Conservation (phyloP, 2,113 vertebrate species). For the Leptodactylus fuscus region DNA sequence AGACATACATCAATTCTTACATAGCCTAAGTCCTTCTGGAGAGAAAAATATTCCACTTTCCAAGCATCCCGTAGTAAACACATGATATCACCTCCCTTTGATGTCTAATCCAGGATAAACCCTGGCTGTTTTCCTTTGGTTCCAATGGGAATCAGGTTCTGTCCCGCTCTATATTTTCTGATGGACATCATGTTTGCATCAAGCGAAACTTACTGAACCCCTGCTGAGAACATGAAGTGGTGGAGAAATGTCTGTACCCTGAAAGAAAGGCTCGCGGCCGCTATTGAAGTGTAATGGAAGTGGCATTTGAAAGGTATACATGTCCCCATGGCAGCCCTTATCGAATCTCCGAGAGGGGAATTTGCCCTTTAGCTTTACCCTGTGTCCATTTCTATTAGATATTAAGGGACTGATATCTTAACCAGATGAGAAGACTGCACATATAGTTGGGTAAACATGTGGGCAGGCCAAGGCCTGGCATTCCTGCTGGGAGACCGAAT, state of each 20-base stretch:
- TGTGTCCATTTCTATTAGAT: constrained; percentile 67
- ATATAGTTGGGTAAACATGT: constrained; percentile 35
- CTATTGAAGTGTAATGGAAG: constrained; percentile 69
- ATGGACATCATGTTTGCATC: constrained; percentile 34
- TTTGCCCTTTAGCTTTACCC: constrained; percentile 61
- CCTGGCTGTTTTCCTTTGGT: constrained; percentile 8
- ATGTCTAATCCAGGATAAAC: neutral
- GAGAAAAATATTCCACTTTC: neutral
- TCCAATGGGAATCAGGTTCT: constrained; percentile 35
- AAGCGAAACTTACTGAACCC: constrained; percentile 51
- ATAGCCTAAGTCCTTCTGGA: neutral
- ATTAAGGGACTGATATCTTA: constrained; percentile 61
- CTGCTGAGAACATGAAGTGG: constrained; percentile 72
- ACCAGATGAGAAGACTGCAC: constrained; percentile 43
- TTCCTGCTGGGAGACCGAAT: constrained; percentile 31
- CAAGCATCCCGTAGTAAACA: constrained; percentile 9
- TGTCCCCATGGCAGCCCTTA: constrained; percentile 66
- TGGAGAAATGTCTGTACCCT: constrained; percentile 67
- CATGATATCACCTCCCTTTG: constrained; percentile 31
- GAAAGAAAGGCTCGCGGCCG: constrained; percentile 68
- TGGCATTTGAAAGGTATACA: constrained; percentile 67
- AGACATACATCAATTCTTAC: neutral
- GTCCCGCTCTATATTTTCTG: constrained; percentile 33
- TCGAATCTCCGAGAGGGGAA: constrained; percentile 64
- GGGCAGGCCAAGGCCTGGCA: constrained; percentile 7